Base-by-base conservation (phyloP, 2,797 vertebrate species). In the Chanos chanos region DNA sequence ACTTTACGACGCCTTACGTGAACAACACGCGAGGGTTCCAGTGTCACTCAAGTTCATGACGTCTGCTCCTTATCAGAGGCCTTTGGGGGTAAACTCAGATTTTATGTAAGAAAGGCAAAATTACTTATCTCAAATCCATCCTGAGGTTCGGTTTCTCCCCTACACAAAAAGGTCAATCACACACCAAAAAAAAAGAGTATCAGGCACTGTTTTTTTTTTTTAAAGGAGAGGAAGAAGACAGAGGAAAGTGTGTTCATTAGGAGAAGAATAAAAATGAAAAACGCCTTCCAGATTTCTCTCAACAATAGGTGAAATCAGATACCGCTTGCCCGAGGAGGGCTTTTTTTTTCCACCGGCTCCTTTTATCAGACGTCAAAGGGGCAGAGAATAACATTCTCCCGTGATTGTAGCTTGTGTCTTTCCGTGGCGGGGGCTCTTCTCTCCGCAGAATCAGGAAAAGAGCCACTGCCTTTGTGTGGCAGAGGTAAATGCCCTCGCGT, bases 261-360 rank as follows among this genome's bases (percentile, higher is more conserved):
- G 71, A 71, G 76, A 83, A 87, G 82, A 89, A 88, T n/a, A 85
- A 86, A 86, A 72, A 65, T 68, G 71, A 81, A 79, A 84, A 86
- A 85, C 83, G 72, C 84, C 86, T 86, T 82, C 85, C 82, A 87
- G 81, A 81, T 80, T 74, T 70, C 60, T 22, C 58, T 5, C 57
- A 72, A 88, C 85, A 87, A 89, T 81, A 74, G 79, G 72, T 5
- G 87, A 83, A 89, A 89, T 22, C 9, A 66, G 84, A 89, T 86
- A 80, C 69, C 28, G 61, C 48, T 54, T 31, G 59, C 86, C 71
- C 31, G 47, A 0, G 75, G 86, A 65, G 66, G 72, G 72, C 80
- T 80, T 80, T 68, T 39, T 9, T 13, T 52, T 56, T 40, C 39
- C 56, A 37, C 69, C 74, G 68, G 75, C 51, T 63, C 75, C 80